Evolutionary conservation across 2,888 invertebrate species (phyloP).

Genomic region (Axea sp.): DNA sequence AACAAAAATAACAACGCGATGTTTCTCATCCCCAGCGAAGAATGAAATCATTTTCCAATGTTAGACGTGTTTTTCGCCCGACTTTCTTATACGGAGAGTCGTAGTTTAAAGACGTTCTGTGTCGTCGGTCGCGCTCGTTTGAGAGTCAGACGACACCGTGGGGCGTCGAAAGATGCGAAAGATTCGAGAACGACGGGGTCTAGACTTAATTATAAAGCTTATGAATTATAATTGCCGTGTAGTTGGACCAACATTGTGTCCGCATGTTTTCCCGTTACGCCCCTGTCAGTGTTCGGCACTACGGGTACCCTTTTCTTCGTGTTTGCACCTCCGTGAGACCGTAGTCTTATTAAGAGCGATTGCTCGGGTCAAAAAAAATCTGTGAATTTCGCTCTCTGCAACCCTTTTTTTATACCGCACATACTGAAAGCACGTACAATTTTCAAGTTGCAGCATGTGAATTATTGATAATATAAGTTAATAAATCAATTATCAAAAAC

Average conservation of each 20-base stretch:
- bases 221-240: slow-evolving; percentile 79
- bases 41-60: slow-evolving; percentile 11
- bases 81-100: slow-evolving; percentile 18
- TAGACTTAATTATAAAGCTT: slow-evolving; percentile 78
- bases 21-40: no score
- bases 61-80: not conserved
- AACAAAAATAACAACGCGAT: no score
- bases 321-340: slow-evolving; percentile 72
- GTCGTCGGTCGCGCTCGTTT: slow-evolving; percentile 40
- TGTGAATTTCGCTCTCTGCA: slow-evolving; percentile 22
- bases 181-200: slow-evolving; percentile 65
- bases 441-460: no score
- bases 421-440: no score
- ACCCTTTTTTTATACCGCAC: slow-evolving; percentile 9
- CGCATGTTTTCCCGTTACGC: slow-evolving; percentile 78
- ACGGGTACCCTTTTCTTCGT: slow-evolving; percentile 74
- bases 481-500: no score
- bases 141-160: slow-evolving; percentile 56
- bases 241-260: slow-evolving; percentile 79
- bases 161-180: slow-evolving; percentile 68
- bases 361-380: slow-evolving; percentile 44
- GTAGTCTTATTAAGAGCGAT: slow-evolving; percentile 63
- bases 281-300: slow-evolving; percentile 74
- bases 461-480: not conserved
- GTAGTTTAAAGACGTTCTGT: slow-evolving; percentile 50